These are phyloP conservation scores for Notamacropus eugenii DNA, from an alignment of 2,797 vertebrate species.

Conservation along the genomic window DNA sequence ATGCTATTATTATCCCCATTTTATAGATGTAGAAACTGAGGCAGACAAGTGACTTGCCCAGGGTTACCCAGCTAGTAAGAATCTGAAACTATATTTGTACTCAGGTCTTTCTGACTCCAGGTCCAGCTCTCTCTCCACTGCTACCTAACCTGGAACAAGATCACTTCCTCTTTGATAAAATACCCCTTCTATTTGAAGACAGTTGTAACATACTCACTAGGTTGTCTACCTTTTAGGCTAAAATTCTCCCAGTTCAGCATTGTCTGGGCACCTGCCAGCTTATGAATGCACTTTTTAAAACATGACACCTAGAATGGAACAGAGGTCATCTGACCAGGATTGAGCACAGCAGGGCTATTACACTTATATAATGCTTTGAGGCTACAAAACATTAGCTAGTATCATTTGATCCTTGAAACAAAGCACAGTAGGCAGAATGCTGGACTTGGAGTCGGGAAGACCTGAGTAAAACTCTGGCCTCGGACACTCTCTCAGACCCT, in stretches of 20 bases:
- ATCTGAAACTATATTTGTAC: not conserved
- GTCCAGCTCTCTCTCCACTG: not conserved
- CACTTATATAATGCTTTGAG: not conserved
- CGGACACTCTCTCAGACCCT: not conserved
- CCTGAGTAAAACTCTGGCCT: not conserved
- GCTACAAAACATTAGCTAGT: not conserved
- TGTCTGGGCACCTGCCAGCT: not conserved
- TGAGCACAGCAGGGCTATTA: not conserved
- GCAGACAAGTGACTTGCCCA: not conserved
- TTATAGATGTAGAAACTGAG: not conserved
- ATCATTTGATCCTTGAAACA: not conserved
- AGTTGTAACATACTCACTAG: not conserved
- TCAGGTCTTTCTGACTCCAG: not conserved
- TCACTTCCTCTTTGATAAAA: not conserved
- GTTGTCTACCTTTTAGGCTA: not conserved
- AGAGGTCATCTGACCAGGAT: not conserved
- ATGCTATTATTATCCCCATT: not conserved
- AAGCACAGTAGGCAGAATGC: not conserved
- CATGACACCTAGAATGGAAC: not conserved
- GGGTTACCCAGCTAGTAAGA: not conserved
- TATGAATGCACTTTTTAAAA: not conserved
- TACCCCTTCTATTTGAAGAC: not conserved
- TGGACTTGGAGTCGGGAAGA: not conserved
- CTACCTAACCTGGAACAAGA: not conserved
- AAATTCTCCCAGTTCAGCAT: not conserved